Conservation (phyloP, 2,797 vertebrate species). For the Eidolon dupreanum region DNA sequence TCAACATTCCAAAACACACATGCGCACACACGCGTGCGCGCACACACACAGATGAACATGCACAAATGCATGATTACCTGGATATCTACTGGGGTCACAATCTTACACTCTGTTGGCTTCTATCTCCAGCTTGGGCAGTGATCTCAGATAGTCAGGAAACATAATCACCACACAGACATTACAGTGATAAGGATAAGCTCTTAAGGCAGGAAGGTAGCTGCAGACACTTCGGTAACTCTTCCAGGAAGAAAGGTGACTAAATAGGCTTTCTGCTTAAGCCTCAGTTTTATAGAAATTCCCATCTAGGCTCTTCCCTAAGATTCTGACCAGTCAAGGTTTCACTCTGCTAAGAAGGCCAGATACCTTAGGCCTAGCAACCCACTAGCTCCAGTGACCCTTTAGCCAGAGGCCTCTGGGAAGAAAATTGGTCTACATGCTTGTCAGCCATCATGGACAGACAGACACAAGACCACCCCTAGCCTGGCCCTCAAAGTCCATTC, state of each 20-base stretch:
- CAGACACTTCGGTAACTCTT: neutral
- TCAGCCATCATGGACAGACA: neutral
- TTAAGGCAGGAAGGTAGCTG: neutral
- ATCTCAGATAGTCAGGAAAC: neutral
- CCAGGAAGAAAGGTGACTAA: neutral
- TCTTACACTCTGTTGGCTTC: neutral
- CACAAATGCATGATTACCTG: neutral
- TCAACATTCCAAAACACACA: neutral
- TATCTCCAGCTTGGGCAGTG: neutral
- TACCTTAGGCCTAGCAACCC: neutral
- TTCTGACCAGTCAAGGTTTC: neutral
- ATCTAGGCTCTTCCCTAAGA: neutral
- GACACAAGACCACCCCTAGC: neutral
- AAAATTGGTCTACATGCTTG: neutral
- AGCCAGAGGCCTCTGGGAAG: neutral
- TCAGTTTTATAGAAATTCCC: constrained; percentile 40
- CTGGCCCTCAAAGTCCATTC: neutral
- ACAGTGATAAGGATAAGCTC: neutral
- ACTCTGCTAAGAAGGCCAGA: neutral
- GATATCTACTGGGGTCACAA: neutral
- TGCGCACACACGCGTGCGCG: neutral
- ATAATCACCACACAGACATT: neutral
- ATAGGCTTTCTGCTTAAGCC: neutral
- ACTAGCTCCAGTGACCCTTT: neutral
- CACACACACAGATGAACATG: neutral